These are phyloP conservation scores for Aporophyla nigra DNA, from an alignment of 2,888 invertebrate genomes.

Conservation along the genomic window DNA sequence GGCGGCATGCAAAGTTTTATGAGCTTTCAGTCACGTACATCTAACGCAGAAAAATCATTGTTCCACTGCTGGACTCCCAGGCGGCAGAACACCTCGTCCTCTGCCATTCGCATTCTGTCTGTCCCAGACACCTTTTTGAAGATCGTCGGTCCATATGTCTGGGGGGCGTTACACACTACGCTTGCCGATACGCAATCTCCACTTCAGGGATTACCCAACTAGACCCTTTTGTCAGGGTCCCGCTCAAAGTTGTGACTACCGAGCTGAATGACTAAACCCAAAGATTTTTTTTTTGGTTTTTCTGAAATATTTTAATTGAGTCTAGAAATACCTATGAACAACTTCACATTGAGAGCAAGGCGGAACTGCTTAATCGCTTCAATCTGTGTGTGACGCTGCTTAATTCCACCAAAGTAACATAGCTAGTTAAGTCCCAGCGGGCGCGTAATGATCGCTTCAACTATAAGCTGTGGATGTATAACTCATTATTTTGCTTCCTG, in stretches of 20 bases:
- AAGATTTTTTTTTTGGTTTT: too few relatives aligned
- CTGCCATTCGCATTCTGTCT: too few relatives aligned
- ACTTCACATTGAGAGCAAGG: background rate
- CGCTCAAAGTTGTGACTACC: too few relatives aligned
- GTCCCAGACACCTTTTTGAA: too few relatives aligned
- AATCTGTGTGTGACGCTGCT: background rate
- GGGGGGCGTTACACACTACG: too few relatives aligned
- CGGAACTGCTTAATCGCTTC: background rate
- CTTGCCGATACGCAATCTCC: too few relatives aligned
- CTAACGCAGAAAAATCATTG: background rate
- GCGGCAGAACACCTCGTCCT: too few relatives aligned
- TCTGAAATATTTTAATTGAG: background rate
- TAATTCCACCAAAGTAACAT: background rate
- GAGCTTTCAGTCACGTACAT: background rate
- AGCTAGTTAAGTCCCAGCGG: background rate
- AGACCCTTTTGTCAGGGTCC: too few relatives aligned
- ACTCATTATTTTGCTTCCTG: constrained; percentile 3
- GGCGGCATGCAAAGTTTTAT: background rate
- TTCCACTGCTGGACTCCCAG: background rate
- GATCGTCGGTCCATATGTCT: too few relatives aligned
- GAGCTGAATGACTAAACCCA: too few relatives aligned
- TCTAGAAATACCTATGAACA: background rate
- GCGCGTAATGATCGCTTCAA: background rate
- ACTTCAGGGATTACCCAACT: too few relatives aligned
- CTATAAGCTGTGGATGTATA: background rate